These are phyloP conservation scores for Rhopalosiphum padi DNA, from an alignment of 1,140 invertebrate species.

Conservation along the genomic window DNA sequence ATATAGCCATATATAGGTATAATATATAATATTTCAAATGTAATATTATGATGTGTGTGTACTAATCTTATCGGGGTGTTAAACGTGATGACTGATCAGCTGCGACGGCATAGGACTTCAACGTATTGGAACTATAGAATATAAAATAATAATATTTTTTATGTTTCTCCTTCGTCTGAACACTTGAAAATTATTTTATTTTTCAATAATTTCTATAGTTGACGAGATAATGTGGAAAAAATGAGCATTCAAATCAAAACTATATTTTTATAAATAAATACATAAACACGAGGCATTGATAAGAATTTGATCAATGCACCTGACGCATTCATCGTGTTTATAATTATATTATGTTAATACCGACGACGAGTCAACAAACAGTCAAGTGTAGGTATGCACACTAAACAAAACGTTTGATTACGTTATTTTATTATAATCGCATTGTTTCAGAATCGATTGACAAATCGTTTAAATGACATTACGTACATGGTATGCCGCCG, in stretches of 20 bases:
- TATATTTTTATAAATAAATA: neutral
- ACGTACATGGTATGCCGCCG: neutral
- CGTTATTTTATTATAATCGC: neutral
- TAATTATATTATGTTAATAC: neutral
- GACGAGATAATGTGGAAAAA: neutral
- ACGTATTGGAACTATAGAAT: neutral
- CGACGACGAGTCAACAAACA: neutral
- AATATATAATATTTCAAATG: neutral
- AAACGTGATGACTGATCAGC: neutral
- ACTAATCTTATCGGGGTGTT: neutral
- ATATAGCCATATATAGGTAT: neutral
- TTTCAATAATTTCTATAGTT: neutral
- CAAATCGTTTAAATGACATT: neutral
- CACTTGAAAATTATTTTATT: neutral
- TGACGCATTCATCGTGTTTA: neutral
- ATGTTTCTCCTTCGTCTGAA: neutral
- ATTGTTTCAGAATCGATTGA: slow-evolving; percentile 20
- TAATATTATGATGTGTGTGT: neutral
- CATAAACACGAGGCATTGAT: neutral
- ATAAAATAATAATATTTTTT: neutral
- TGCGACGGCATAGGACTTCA: neutral
- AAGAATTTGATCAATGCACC: neutral
- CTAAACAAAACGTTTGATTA: neutral
- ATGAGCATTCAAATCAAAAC: neutral
- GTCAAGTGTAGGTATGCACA: neutral